These are phyloP conservation scores for Euzophera pinguis DNA, from an alignment of 2,888 invertebrate species.

Conservation along the genomic window DNA sequence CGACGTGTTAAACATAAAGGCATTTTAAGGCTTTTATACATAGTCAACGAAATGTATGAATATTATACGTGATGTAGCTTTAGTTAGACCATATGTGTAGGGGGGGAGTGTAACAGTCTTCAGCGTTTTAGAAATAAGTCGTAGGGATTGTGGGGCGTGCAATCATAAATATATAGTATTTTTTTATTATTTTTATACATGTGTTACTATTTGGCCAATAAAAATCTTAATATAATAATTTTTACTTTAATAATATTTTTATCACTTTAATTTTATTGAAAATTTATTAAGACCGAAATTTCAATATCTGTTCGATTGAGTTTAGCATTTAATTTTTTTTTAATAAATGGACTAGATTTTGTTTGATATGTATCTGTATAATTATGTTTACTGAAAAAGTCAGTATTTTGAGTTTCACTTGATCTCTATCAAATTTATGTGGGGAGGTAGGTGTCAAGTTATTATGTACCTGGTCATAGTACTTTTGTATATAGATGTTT, in stretches of 20 bases:
- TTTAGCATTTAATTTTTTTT: background rate
- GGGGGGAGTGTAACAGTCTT: conserved; percentile 21
- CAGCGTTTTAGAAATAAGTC: conserved; percentile 22
- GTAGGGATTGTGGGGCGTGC: conserved; percentile 18
- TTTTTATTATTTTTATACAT: background rate
- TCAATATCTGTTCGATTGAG: too few species aligned
- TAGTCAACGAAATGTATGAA: conserved; percentile 42
- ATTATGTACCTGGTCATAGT: conserved; percentile 47
- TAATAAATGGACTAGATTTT: background rate
- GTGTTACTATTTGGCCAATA: background rate
- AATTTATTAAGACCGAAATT: too few species aligned
- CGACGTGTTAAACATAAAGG: conserved; percentile 30
- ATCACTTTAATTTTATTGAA: too few species aligned
- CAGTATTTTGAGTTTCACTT: conserved; percentile 30
- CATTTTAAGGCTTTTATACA: conserved; percentile 50
- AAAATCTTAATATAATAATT: too few species aligned
- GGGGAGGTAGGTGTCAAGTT: conserved; percentile 35
- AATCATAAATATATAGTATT: conserved; percentile 13
- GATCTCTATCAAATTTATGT: conserved; percentile 43
- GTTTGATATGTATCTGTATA: background rate
- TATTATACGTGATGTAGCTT: conserved; percentile 64
- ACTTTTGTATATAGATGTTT: conserved; percentile 61
- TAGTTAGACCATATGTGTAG: conserved; percentile 27
- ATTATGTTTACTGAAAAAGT: conserved; percentile 14
- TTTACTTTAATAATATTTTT: too few species aligned